A percentile compares a stretch with the other conserved stretches of the same genome.
phyloP scores from a whole-genome alignment of 2,888 invertebrate species.

The Leptarthrus brevirostris region DNA sequence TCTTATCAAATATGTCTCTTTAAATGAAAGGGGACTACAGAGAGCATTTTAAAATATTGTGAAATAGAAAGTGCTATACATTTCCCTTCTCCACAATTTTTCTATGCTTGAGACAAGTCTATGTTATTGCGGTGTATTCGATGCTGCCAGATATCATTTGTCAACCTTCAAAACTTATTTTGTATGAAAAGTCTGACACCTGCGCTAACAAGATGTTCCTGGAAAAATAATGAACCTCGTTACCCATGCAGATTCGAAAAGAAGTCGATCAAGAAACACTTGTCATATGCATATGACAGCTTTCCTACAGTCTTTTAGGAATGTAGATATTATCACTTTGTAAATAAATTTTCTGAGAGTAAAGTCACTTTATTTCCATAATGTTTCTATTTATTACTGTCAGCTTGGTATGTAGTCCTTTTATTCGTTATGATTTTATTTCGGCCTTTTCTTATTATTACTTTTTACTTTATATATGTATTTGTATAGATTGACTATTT shows the following conservation, averaged over 20 bases:
- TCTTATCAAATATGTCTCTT: too few relatives aligned
- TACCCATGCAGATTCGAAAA: conserved; percentile 28
- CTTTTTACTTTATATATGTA: too few relatives aligned
- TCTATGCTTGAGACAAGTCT: background rate
- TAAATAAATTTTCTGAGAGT: background rate
- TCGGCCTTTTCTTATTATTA: too few relatives aligned
- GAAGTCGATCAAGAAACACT: conserved; percentile 33
- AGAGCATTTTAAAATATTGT: conserved; percentile 2
- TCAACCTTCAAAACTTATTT: conserved; percentile 33
- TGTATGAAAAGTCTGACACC: conserved; percentile 22
- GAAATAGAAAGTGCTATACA: conserved; percentile 15
- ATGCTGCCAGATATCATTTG: conserved; percentile 29
- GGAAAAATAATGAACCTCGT: conserved; percentile 29
- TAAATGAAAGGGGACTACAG: too few relatives aligned
- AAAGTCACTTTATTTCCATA: conserved; percentile 8
- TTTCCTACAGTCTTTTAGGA: background rate
- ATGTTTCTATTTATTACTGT: conserved; percentile 18
- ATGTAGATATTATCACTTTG: background rate
- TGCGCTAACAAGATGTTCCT: conserved; percentile 40
- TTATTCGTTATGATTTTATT: too few relatives aligned
- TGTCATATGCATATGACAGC: conserved; percentile 35
- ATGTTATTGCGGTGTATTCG: background rate
- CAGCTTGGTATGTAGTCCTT: too few relatives aligned
- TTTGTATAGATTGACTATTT: too few relatives aligned
- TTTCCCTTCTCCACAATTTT: background rate